Conservation (phyloP, 2,797 vertebrate species). For the Arremon brunneinucha region DNA sequence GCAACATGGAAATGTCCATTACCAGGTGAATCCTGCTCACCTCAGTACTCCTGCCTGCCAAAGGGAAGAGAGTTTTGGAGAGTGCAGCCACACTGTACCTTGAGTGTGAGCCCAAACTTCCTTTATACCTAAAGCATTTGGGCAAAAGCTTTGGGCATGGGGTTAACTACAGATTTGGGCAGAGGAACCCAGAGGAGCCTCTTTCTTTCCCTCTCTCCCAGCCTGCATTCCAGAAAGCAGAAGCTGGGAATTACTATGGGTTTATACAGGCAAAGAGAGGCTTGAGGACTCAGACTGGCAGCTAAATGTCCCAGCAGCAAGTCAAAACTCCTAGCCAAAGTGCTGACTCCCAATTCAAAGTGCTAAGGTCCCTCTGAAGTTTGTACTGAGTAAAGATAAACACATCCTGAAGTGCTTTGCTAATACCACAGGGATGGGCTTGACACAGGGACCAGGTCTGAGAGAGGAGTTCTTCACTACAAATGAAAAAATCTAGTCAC, state of each 20-base stretch:
- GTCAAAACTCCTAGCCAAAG: not conserved
- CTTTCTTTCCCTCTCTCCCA: not conserved
- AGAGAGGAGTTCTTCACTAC: not conserved
- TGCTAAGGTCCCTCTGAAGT: not conserved
- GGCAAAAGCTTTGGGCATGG: not conserved
- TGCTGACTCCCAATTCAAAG: not conserved
- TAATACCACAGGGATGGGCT: not conserved
- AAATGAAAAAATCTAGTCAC: conserved; percentile 9
- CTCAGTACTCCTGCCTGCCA: not conserved
- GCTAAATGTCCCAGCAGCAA: not conserved
- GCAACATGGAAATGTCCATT: not conserved
- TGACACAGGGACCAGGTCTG: not conserved
- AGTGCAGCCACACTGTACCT: not conserved
- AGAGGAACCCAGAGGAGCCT: not conserved
- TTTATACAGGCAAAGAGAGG: not conserved
- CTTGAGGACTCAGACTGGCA: not conserved
- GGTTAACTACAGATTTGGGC: not conserved
- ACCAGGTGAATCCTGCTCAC: not conserved
- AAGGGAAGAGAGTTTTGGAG: not conserved
- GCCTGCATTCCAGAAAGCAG: not conserved
- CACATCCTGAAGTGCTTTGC: not conserved
- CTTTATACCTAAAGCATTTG: not conserved
- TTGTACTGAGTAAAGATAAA: not conserved
- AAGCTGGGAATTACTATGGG: not conserved
- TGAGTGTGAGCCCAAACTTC: not conserved